Evolutionary conservation across 2,113 vertebrate genomes (phyloP), one percentile per base, ranked within the genome.

Genomic region (Tylochromis polylepis): DNA sequence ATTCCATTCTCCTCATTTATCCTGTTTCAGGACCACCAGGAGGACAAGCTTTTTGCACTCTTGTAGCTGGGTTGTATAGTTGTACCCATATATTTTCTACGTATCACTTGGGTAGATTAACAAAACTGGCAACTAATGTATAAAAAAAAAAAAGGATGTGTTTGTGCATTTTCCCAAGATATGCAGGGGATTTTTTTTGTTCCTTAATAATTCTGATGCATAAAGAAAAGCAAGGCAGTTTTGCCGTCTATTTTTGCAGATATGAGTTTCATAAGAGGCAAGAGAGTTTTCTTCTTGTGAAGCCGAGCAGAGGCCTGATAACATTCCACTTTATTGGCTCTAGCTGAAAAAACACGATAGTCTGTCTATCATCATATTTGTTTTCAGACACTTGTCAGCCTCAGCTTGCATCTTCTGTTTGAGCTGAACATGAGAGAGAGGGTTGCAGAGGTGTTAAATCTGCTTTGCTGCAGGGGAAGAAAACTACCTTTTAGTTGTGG

Each of bases 371-470:
- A 85, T 88, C 85, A 79, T 81, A 70, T 91, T 87, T 83, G 62
- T 87, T 90, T 85, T 88, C 85, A 88, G 58, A 88, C 83, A 81
- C 75, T 84, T 79, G 65, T 85, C 88, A 83, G 34, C 79, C 75
- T 90, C 38, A 22, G 65, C 79, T 89, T 59, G 43, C 82, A 83
- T 88, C 82, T 87, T 88, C 41, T 20, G 41, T 90, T 70, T 34
- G 51, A 92, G 86, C 59, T 43, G 59, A 91, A 85, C 87, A 65
- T 86, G 29, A 80, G 49, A 84, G 79, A 75, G 70, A 59, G n/a
- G 55, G 56, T 24, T 83, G 87, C 15, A 75, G 85, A 91, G 91
- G 89, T 82, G 84, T 91, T 90, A 77, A 87, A 87, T 90, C 67
- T 86, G 83, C 79, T 67, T 85, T 79, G 79, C 89, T 87, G 84